Evolutionary conservation across 2,113 vertebrate genomes (phyloP).

Genomic region (Lagenorhynchus albirostris): DNA sequence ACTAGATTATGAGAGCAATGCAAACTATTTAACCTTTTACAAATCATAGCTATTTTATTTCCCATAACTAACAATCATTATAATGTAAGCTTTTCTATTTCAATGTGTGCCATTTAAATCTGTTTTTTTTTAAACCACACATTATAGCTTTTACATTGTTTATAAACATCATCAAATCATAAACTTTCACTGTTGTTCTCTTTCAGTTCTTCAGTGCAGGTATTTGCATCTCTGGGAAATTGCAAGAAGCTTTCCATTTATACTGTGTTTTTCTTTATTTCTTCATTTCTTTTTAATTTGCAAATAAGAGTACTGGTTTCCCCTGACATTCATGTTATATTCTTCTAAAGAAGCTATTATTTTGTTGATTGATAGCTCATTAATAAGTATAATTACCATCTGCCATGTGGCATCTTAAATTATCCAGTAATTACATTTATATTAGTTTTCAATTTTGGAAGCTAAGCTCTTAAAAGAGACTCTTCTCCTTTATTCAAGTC

Average conservation of each 20-base stretch:
- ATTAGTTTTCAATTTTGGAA: slow-evolving; percentile 59
- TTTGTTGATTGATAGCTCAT: slow-evolving; percentile 42
- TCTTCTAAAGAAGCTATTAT: slow-evolving; percentile 44
- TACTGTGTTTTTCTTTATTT: background rate
- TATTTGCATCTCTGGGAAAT: slow-evolving; percentile 15
- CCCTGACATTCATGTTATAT: background rate
- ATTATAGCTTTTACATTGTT: background rate
- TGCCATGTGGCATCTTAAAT: slow-evolving; percentile 41
- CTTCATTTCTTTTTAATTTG: slow-evolving; percentile 10
- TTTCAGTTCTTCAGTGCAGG: background rate
- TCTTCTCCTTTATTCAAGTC: background rate
- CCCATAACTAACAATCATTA: slow-evolving; percentile 30
- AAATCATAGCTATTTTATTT: slow-evolving; percentile 50
- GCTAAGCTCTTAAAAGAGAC: slow-evolving; percentile 32
- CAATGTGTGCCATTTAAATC: background rate
- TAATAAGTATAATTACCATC: slow-evolving; percentile 52
- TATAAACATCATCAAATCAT: background rate
- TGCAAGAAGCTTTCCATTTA: background rate
- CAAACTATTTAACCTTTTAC: background rate
- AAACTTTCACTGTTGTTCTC: background rate
- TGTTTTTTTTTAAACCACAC: background rate
- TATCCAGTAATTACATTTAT: slow-evolving; percentile 41
- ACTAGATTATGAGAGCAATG: background rate
- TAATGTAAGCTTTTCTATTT: background rate
- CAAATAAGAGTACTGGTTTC: slow-evolving; percentile 28